A percentile compares a stretch with the other conserved stretches of the same genome.
Evolutionary conservation across 2,113 vertebrate species (phyloP).

Genomic region (Phalacrocorax brasilianus): DNA sequence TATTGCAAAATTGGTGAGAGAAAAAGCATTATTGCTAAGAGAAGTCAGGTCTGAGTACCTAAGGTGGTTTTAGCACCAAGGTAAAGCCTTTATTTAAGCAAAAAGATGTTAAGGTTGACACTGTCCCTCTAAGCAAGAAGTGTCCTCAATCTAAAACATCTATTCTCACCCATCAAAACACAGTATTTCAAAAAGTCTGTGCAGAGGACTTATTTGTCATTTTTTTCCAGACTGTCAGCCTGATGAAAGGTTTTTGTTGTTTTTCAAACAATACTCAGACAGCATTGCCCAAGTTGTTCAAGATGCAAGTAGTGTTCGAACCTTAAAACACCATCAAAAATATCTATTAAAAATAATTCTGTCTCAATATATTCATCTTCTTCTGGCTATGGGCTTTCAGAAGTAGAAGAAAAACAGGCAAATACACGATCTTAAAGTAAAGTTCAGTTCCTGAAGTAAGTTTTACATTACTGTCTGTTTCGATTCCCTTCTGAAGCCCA

Average conservation of each 20-base stretch:
- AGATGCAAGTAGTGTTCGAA: background rate
- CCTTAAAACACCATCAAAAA: background rate
- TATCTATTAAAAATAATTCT: background rate
- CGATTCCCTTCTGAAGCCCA: background rate
- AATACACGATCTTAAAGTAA: background rate
- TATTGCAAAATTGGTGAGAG: background rate
- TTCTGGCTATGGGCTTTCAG: background rate
- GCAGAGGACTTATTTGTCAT: background rate
- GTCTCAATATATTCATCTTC: background rate
- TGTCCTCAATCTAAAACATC: conserved; percentile 38
- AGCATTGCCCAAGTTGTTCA: conserved; percentile 1
- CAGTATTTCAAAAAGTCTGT: conserved; percentile 5
- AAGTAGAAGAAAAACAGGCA: background rate
- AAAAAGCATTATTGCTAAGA: background rate
- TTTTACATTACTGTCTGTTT: background rate
- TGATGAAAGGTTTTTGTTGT: conserved; percentile 34
- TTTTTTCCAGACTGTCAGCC: conserved; percentile 34
- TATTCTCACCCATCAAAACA: conserved; percentile 37
- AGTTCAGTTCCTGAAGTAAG: background rate
- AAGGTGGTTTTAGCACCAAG: background rate
- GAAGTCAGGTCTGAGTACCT: background rate
- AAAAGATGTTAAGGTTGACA: conserved; percentile 34
- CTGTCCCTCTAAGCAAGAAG: conserved; percentile 57
- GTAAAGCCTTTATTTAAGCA: background rate
- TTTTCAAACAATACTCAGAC: conserved; percentile 38